phyloP scores from a whole-genome alignment of 92 coral and sea anemone species.

The Parazoanthus swiftii region DNA sequence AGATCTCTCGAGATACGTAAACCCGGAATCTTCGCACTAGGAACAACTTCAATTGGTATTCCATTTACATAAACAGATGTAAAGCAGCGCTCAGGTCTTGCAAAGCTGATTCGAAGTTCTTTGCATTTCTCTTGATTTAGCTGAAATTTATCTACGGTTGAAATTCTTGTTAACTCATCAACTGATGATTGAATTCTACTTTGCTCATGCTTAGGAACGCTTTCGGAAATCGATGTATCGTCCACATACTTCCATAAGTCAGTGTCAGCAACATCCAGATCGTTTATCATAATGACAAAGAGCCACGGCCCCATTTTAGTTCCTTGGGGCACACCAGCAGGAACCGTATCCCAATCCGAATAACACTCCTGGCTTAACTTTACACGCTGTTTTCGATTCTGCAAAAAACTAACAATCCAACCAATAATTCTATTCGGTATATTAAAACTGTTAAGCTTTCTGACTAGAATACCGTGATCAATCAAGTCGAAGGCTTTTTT shows the following conservation, averaged over 20 bases:
- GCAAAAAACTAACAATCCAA: not conserved
- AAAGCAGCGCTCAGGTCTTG: not conserved
- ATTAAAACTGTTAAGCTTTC: not conserved
- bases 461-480: not conserved
- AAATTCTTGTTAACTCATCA: constrained; percentile 10
- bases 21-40: constrained; percentile 27
- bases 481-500: not conserved
- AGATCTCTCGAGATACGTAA: constrained; percentile 13
- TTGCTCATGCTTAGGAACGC: constrained; percentile 14
- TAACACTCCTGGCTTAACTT: constrained; percentile 2
- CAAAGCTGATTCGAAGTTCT: constrained; percentile 20
- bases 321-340: constrained; percentile 36
- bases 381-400: constrained; percentile 8
- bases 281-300: constrained; percentile 38
- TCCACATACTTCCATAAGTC: constrained; percentile 43
- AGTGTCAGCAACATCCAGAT: constrained; percentile 28
- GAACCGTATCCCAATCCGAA: constrained; percentile 12
- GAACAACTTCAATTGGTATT: no score
- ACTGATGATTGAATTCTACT: constrained; percentile 21
- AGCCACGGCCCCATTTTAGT: constrained; percentile 46
- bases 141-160: constrained; percentile 37
- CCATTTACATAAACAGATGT: no score
- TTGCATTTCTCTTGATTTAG: constrained; percentile 44
- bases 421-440: not conserved
- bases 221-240: constrained; percentile 43